A percentile compares a stretch with the other conserved stretches of the same genome.
Conservation (phyloP, 2,113 vertebrate species). For the Aegotheles bennettii region DNA sequence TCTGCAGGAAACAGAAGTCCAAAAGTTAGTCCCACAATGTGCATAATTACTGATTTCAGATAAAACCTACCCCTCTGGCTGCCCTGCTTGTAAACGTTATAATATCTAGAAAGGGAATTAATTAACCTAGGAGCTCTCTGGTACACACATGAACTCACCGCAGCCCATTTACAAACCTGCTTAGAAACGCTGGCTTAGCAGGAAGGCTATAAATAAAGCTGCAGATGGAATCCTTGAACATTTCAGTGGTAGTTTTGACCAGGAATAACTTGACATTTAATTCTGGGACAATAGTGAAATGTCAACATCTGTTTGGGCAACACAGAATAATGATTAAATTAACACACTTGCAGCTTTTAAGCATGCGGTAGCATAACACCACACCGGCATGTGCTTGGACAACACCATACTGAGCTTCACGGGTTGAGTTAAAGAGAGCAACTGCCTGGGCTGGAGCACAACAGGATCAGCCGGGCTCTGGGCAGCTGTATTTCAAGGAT, state of each 20-base stretch:
- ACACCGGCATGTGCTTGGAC: background rate
- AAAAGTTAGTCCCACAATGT: background rate
- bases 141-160: background rate
- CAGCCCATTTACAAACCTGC: slow-evolving; percentile 51
- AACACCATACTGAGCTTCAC: background rate
- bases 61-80: slow-evolving; percentile 38
- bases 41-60: slow-evolving; percentile 51
- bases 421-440: background rate
- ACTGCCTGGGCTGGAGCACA: background rate
- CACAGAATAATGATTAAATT: slow-evolving; percentile 42
- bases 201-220: slow-evolving; percentile 50
- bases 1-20: slow-evolving; percentile 28
- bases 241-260: slow-evolving; percentile 27
- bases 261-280: slow-evolving; percentile 76
- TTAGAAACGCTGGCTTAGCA: slow-evolving; percentile 37
- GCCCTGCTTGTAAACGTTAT: slow-evolving; percentile 23
- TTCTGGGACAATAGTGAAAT: slow-evolving; percentile 68
- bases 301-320: slow-evolving; percentile 71
- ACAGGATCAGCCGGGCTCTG: background rate
- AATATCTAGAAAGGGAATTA: slow-evolving; percentile 56
- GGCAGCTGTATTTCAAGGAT: background rate
- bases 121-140: slow-evolving; percentile 51
- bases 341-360: background rate
- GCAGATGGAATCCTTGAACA: slow-evolving; percentile 57
- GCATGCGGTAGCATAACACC: background rate